These are phyloP conservation scores for Clarias batrachus DNA, from an alignment of 2,113 vertebrate genomes.

Conservation along the genomic window DNA sequence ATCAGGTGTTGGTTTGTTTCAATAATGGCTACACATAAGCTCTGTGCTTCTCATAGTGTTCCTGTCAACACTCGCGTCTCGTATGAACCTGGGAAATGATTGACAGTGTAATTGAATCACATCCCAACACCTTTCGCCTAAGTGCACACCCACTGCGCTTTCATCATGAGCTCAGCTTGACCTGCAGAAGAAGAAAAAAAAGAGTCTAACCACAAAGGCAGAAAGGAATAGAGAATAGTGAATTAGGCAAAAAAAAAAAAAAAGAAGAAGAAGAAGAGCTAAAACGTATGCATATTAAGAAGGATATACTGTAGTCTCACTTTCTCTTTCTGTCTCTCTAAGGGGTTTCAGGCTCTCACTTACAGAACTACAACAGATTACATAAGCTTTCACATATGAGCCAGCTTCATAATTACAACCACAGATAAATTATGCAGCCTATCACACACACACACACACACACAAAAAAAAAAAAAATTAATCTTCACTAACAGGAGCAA, in stretches of 20 bases:
- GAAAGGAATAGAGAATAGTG: not conserved
- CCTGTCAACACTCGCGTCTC: not conserved
- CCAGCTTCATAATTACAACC: conserved; percentile 21
- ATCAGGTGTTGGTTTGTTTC: not conserved
- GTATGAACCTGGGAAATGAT: conserved; percentile 9
- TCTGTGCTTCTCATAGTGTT: not conserved
- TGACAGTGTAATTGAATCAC: conserved; percentile 43
- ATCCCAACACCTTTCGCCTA: conserved; percentile 43
- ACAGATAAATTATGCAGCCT: conserved; percentile 21
- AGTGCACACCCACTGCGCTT: conserved; percentile 34
- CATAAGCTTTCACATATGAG: conserved; percentile 12
- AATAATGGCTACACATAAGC: not conserved
- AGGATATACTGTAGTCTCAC: not conserved
- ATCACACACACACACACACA: not conserved
- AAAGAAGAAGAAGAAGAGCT: not conserved
- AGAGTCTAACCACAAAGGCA: conserved; percentile 26
- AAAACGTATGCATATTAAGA: not conserved
- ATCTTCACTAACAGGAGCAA: conserved; percentile 16
- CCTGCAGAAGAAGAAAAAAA: conserved; percentile 27
- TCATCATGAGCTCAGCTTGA: conserved; percentile 49
- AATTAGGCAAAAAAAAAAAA: not conserved
- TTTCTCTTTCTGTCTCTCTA: conserved; percentile 7
- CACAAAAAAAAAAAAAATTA: conserved; percentile 22
- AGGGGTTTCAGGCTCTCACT: not conserved
- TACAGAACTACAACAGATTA: conserved; percentile 1